Percentiles rank a stretch among this genome's conserved stretches.
phyloP scores from a whole-genome alignment of 1,140 invertebrate species.

The Ridgeia piscesae region DNA sequence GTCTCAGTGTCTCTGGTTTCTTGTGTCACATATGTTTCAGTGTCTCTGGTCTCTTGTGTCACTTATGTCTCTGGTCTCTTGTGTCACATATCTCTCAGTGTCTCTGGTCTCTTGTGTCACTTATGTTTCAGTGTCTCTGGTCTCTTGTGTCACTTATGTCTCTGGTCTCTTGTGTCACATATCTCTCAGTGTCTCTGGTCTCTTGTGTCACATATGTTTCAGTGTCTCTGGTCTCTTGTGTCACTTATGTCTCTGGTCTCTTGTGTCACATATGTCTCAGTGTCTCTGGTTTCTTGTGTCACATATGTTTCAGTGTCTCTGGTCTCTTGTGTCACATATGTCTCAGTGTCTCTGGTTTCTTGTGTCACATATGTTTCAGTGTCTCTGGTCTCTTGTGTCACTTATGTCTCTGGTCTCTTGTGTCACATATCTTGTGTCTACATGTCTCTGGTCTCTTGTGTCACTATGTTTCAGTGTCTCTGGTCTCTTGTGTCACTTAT shows the following conservation, averaged over 20 bases:
- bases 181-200: no score
- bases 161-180: slow-evolving; percentile 48
- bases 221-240: no score
- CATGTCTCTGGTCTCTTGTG: no score
- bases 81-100: slow-evolving; percentile 40
- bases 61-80: slow-evolving; percentile 28
- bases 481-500: slow-evolving; percentile 44
- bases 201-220: no score
- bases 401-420: no score
- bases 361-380: slow-evolving; percentile 40
- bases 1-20: no score
- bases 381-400: slow-evolving; percentile 46
- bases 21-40: no score
- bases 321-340: slow-evolving; percentile 27
- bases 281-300: no score
- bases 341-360: slow-evolving; percentile 43
- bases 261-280: slow-evolving; percentile 33
- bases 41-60: no score
- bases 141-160: slow-evolving; percentile 38
- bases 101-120: slow-evolving; percentile 26
- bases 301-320: slow-evolving; percentile 35
- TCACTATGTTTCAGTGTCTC: slow-evolving; percentile 27
- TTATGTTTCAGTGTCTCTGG: slow-evolving; percentile 41
- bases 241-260: no score
- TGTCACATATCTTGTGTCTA: no score